Base-by-base conservation (phyloP, 2,888 invertebrate species). In the Prosapia bicincta region DNA sequence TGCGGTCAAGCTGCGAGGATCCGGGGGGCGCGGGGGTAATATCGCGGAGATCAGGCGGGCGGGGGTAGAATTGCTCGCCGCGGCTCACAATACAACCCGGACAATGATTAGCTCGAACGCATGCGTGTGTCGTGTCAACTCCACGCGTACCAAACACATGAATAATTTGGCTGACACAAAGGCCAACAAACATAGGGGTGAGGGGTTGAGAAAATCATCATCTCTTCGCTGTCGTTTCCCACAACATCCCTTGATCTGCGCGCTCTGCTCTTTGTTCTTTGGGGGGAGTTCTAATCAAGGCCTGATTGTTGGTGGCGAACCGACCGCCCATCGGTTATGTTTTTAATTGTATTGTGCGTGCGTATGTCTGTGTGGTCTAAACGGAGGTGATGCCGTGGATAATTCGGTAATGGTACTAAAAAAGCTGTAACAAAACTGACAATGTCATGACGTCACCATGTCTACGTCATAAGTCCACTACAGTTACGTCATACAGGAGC, bases 161-260 rank as follows among this genome's bases (percentile, higher is more conserved):
- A 75, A 75, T 75, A 75, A 75, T 75, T 75, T 66, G 68, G 73
- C 71, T 66, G 20, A 32, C 70, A 75, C 75, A 75, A 75, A 74
- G 66, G 71, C 75, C 54, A 71, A 71, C 75, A 75, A 75, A 75
- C 75, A 75, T 75, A 26, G 69, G 73, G 73, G 73, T 24, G 72
- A 72, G 72, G 72, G 72, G 28, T 72, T 72, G 72, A 76, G 72
- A 72, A 71, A 76, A 76, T 76, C 68, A 76, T 76, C 76, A 76
- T 72, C 76, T 69, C 76, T 71, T 72, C 69, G 26, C 71, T 72
- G 28, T 66, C 66, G 26, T 65, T 76, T 76, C 76, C 76, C 76
- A 72, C 76, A 72, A 76, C 76, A 76, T 30, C 66, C 32, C 54
- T 20, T 54, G 54, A 3, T 54, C 54, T 0, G 7, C 7, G 54